A percentile compares a stretch with the other conserved stretches of the same genome.
Evolutionary conservation across 2,113 vertebrate genomes (phyloP).

Genomic region (Phalacrocorax aristotelis): DNA sequence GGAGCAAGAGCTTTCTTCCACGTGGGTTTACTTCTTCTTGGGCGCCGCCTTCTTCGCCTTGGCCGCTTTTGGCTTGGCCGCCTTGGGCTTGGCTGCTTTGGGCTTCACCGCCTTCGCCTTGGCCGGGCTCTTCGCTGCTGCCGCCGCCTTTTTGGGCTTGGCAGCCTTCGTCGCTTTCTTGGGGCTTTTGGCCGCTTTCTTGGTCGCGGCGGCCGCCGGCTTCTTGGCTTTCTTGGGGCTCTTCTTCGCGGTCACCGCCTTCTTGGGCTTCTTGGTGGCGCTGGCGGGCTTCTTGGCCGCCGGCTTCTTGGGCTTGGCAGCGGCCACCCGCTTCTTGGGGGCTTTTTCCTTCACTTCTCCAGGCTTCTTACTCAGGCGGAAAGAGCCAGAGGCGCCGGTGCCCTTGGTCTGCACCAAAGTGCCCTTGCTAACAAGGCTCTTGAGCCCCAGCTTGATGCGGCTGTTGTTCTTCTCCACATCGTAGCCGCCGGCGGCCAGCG

Average conservation of each 20-base stretch:
- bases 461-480: slow-evolving; percentile 82
- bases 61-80: no score
- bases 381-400: slow-evolving; percentile 65
- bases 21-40: no score
- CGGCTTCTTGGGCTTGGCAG: slow-evolving; percentile 17
- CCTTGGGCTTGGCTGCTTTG: no score
- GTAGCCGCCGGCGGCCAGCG: slow-evolving; percentile 78
- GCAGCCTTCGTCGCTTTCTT: slow-evolving; percentile 43
- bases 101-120: no score
- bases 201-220: fast-evolving
- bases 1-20: no score
- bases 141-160: neutral
- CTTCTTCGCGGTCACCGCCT: fast-evolving
- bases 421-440: slow-evolving; percentile 71
- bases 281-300: neutral
- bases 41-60: no score
- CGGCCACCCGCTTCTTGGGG: neutral
- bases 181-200: slow-evolving; percentile 54
- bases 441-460: slow-evolving; percentile 72
- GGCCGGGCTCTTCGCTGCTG: neutral
- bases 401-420: slow-evolving; percentile 75
- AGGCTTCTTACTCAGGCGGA: slow-evolving; percentile 55
- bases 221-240: slow-evolving; percentile 65
- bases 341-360: slow-evolving; percentile 21
- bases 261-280: slow-evolving; percentile 45